Percentiles rank a stretch among this genome's conserved stretches.
Evolutionary conservation across 2,888 invertebrate species (phyloP).

Genomic region (Sarcophaga carnaria): DNA sequence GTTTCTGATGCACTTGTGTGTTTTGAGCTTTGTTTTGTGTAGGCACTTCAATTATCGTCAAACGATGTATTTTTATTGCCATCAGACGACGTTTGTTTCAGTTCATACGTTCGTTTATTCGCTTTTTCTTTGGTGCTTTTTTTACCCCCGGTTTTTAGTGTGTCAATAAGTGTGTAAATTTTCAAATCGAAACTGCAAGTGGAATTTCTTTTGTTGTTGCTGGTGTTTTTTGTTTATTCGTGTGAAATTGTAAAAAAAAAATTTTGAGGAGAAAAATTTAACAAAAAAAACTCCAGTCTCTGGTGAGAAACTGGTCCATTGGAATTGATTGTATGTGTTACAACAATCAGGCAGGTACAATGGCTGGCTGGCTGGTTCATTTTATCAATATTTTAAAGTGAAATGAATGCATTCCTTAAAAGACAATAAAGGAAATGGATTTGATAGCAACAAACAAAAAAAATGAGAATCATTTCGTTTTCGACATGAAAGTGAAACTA

Average conservation of each 20-base stretch:
- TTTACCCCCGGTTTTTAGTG: constrained; percentile 2
- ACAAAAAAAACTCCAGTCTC: not conserved
- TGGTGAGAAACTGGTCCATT: constrained; percentile 36
- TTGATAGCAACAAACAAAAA: not conserved
- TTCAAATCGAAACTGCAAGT: constrained; percentile 65
- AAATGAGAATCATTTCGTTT: not conserved
- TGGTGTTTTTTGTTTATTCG: constrained; percentile 2
- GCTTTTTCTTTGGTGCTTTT: constrained; percentile 16
- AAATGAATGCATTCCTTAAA: constrained; percentile 12
- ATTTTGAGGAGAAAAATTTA: not conserved
- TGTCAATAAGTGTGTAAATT: constrained; percentile 63
- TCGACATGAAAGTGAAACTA: no score
- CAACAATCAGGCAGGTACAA: no score
- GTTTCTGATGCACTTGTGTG: constrained; percentile 39
- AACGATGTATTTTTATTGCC: constrained; percentile 37
- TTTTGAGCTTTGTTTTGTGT: constrained; percentile 22
- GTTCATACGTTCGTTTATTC: constrained; percentile 21
- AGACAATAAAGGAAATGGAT: not conserved
- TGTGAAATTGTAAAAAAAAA: constrained; percentile 33
- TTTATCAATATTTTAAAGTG: constrained; percentile 1
- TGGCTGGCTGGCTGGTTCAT: not conserved
- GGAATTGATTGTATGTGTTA: constrained; percentile 10
- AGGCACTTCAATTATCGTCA: constrained; percentile 63
- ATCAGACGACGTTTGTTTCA: constrained; percentile 1
- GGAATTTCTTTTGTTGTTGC: constrained; percentile 52